phyloP scores from a whole-genome alignment of 2,888 invertebrate species.

The Hyppa rectilinea region DNA sequence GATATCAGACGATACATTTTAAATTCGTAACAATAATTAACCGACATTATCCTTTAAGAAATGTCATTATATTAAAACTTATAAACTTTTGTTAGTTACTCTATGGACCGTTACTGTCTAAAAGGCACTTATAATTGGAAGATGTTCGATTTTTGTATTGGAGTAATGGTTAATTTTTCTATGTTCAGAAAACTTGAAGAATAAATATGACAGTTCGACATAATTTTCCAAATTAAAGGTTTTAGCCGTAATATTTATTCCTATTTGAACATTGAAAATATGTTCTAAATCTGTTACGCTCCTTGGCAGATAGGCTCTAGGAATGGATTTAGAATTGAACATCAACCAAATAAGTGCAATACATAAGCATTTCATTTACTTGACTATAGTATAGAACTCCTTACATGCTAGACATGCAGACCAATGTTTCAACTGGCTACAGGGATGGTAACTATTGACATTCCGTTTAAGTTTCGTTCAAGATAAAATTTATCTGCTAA shows the following conservation, averaged over 20 bases:
- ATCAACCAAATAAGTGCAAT: constrained; percentile 64
- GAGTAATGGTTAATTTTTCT: neutral
- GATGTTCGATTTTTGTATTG: constrained; percentile 22
- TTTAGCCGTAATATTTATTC: neutral
- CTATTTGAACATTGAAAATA: neutral
- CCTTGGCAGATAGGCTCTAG: neutral
- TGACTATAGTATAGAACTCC: constrained; percentile 64
- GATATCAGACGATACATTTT: constrained; percentile 22
- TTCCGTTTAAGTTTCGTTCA: constrained; percentile 53
- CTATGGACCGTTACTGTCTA: constrained; percentile 12
- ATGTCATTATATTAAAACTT: neutral
- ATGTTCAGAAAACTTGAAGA: neutral
- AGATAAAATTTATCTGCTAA: constrained; percentile 26
- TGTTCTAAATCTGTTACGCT: neutral
- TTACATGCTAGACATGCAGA: constrained; percentile 80
- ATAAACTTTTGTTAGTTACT: constrained; percentile 24
- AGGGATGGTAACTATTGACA: constrained; percentile 63
- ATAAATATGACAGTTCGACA: neutral
- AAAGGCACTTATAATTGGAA: constrained; percentile 40
- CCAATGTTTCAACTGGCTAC: constrained; percentile 59
- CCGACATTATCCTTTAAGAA: constrained; percentile 2
- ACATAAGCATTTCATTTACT: constrained; percentile 69
- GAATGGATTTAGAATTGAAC: constrained; percentile 32
- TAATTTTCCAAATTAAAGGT: neutral
- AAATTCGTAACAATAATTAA: constrained; percentile 5